Conservation (phyloP, 2,888 invertebrate species). For the Chrysotoxum bicinctum region DNA sequence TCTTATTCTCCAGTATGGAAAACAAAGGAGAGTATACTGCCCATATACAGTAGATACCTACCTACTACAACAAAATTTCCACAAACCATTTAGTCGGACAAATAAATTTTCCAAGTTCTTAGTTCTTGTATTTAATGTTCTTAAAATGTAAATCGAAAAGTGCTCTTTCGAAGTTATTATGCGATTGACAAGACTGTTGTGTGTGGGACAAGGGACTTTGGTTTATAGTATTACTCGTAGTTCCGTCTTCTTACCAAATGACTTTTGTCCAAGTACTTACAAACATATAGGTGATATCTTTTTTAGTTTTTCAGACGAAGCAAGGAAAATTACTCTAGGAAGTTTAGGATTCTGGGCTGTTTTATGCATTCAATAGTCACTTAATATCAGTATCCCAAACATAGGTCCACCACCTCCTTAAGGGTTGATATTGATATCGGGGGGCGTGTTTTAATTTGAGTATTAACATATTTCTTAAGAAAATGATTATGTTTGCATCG, state of each 20-base stretch:
- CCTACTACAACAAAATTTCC: constrained; percentile 8
- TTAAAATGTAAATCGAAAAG: constrained; percentile 69
- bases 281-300: neutral
- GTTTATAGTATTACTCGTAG: constrained; percentile 14
- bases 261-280: neutral
- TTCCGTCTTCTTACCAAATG: constrained; percentile 42
- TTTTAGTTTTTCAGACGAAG: neutral
- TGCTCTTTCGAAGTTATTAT: constrained; percentile 63
- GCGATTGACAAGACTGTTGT: constrained; percentile 61
- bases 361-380: too few relatives aligned
- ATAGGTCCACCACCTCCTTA: too few relatives aligned
- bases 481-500: too few relatives aligned
- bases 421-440: too few relatives aligned
- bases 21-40: neutral
- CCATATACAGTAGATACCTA: neutral
- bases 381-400: too few relatives aligned
- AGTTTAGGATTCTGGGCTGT: constrained; percentile 50
- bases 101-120: constrained; percentile 63
- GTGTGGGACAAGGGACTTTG: constrained; percentile 54
- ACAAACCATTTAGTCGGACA: constrained; percentile 65
- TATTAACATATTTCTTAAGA: too few relatives aligned
- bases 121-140: constrained; percentile 69
- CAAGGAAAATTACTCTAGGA: constrained; percentile 56
- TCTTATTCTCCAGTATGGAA: neutral
- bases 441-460: too few relatives aligned